Evolutionary conservation across 2,113 vertebrate species (phyloP).

Genomic region (Empidonax traillii): DNA sequence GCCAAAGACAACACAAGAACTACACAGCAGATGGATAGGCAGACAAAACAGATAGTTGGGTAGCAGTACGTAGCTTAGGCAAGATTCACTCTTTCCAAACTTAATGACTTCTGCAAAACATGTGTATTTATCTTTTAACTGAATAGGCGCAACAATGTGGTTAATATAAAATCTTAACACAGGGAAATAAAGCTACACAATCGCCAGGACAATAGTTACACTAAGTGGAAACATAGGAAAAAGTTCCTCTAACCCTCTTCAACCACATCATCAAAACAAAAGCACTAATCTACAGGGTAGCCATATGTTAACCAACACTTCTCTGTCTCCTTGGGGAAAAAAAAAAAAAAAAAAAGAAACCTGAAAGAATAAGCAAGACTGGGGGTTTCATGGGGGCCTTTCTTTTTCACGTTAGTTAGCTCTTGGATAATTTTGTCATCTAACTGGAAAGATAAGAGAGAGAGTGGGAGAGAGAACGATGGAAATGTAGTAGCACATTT

Average conservation of each 20-base stretch:
- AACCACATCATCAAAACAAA: slow-evolving; percentile 15
- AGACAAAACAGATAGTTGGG: neutral
- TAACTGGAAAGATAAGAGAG: neutral
- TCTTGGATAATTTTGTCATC: neutral
- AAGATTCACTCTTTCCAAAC: neutral
- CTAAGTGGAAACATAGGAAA: neutral
- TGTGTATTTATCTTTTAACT: neutral
- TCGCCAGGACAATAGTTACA: neutral
- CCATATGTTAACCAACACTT: neutral
- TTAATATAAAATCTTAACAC: neutral
- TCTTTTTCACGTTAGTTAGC: neutral
- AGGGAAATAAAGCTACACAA: neutral
- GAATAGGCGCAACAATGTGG: neutral
- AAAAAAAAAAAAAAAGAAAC: neutral
- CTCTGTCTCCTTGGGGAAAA: neutral
- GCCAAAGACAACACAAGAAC: neutral
- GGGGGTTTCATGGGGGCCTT: neutral
- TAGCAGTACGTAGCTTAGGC: neutral
- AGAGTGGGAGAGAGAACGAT: neutral
- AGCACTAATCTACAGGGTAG: neutral
- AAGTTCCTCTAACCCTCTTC: slow-evolving; percentile 4
- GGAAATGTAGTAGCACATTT: neutral
- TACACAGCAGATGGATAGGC: neutral
- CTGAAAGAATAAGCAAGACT: neutral
- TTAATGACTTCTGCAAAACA: neutral